Percentiles rank a stretch among this genome's conserved stretches.
Conservation (phyloP, 2,113 vertebrate species). For the Erpornis zantholeuca region DNA sequence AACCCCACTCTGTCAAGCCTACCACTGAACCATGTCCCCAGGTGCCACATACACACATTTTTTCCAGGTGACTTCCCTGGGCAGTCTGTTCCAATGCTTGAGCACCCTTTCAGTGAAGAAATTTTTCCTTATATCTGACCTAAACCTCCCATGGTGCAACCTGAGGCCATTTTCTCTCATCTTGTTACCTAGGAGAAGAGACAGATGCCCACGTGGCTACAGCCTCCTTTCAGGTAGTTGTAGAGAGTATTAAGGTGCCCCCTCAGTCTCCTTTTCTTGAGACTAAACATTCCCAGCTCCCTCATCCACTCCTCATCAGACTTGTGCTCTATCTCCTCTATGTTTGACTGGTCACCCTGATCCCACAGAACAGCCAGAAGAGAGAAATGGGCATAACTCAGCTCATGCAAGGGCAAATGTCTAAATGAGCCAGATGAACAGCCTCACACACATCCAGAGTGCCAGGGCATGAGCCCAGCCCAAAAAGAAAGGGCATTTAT, state of each 20-base stretch:
- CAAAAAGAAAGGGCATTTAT: rapidly evolving
- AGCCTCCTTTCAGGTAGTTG: background rate
- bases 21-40: background rate
- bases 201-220: rapidly evolving
- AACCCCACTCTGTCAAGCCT: background rate
- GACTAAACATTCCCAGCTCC: background rate
- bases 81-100: background rate
- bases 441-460: background rate
- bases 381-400: background rate
- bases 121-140: background rate
- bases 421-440: background rate
- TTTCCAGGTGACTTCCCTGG: background rate
- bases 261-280: background rate
- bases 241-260: background rate
- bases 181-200: background rate
- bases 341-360: background rate
- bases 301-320: background rate
- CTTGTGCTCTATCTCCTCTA: background rate
- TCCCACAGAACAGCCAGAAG: rapidly evolving
- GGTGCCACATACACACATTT: background rate
- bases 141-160: background rate
- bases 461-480: background rate
- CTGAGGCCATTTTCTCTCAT: background rate
- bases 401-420: background rate
- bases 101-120: background rate